Conservation (phyloP, 1,140 invertebrate genomes). For the Lordiphosa stackelbergi region DNA sequence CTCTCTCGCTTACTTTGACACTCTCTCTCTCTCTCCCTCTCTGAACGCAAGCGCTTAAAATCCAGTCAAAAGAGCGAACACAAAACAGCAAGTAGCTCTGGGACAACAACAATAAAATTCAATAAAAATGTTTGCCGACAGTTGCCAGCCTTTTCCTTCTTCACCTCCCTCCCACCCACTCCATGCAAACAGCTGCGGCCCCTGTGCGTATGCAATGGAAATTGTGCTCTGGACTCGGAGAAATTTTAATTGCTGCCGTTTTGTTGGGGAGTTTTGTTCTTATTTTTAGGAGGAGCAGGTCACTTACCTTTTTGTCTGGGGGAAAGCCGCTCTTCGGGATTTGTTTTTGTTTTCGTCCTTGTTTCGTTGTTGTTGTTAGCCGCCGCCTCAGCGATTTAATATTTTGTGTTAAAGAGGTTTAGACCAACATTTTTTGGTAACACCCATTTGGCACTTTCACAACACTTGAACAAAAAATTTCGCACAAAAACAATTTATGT, state of each 20-base stretch:
- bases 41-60: slow-evolving; percentile 31
- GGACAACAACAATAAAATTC: slow-evolving; percentile 59
- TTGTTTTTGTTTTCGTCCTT: slow-evolving; percentile 3
- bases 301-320: slow-evolving; percentile 64
- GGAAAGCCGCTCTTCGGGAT: slow-evolving; percentile 18
- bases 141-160: slow-evolving; percentile 33
- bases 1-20: neutral
- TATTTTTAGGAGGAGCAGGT: slow-evolving; percentile 39
- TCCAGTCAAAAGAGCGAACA: neutral
- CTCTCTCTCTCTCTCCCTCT: slow-evolving; percentile 4
- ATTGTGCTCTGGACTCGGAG: slow-evolving; percentile 22
- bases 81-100: slow-evolving; percentile 36
- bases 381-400: neutral
- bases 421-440: too few species aligned
- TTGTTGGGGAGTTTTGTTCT: slow-evolving; percentile 9
- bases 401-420: too few species aligned
- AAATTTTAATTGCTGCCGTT: slow-evolving; percentile 41
- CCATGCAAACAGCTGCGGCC: slow-evolving; percentile 34
- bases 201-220: slow-evolving; percentile 55
- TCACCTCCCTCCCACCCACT: neutral
- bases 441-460: neutral
- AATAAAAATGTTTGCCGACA: slow-evolving; percentile 68
- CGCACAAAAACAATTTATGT: slow-evolving; percentile 10
- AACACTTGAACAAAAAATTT: slow-evolving; percentile 15
- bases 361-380: slow-evolving; percentile 1